phyloP scores from a whole-genome alignment of 2,113 vertebrate species.

The Chinchilla lanigera region DNA sequence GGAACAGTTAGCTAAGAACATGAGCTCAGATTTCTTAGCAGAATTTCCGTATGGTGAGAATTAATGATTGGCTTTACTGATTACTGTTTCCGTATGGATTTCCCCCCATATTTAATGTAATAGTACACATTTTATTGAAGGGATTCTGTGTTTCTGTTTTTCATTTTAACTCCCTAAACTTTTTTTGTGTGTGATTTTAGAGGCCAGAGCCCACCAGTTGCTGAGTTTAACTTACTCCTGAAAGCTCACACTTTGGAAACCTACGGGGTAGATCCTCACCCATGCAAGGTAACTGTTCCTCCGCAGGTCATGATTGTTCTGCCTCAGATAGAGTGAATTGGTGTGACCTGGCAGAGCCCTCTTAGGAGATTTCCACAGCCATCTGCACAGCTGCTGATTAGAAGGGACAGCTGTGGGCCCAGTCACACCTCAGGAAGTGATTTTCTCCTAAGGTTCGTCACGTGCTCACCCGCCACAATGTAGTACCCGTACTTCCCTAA shows the following conservation, averaged over 20 bases:
- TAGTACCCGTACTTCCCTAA: not conserved
- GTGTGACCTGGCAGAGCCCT: not conserved
- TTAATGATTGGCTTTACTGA: not conserved
- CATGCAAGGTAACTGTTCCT: conserved; percentile 95
- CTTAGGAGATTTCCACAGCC: not conserved
- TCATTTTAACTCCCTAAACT: conserved; percentile 3
- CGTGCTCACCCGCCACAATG: not conserved
- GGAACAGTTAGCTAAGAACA: conserved; percentile 38
- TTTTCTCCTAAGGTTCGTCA: not conserved
- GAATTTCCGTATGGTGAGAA: conserved; percentile 53
- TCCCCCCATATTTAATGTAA: conserved; percentile 10
- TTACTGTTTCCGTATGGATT: conserved; percentile 22
- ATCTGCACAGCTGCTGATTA: not conserved
- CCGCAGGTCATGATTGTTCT: not conserved
- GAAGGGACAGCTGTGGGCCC: not conserved
- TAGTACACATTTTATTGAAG: not conserved
- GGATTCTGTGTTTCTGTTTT: not conserved
- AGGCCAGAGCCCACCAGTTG: conserved; percentile 92
- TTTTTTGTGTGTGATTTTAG: conserved; percentile 86
- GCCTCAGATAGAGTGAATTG: not conserved
- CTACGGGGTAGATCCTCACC: conserved; percentile 98
- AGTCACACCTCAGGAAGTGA: not conserved
- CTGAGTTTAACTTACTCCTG: conserved; percentile 96
- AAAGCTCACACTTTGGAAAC: conserved; percentile 97
- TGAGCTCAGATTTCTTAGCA: not conserved